Evolutionary conservation across 1,140 invertebrate species (phyloP).

Genomic region (Colletes gigas): DNA sequence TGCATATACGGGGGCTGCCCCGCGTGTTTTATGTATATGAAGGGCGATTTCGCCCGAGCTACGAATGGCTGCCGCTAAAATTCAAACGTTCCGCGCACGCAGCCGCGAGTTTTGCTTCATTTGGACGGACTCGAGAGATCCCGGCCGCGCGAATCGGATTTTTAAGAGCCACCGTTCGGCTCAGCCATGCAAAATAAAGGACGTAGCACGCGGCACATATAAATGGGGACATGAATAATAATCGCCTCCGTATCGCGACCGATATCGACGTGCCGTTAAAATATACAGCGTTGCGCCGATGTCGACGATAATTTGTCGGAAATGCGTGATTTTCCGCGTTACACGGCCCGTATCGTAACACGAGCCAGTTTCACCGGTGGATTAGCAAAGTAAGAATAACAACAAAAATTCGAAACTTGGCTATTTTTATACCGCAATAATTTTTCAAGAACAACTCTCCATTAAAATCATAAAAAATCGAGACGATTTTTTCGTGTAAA

Average conservation of each 20-base stretch:
- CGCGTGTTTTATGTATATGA: slow-evolving; percentile 52
- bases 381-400: not conserved
- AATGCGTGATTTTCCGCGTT: slow-evolving; percentile 5
- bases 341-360: not conserved
- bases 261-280: slow-evolving; percentile 12
- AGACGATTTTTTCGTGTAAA: too few relatives aligned
- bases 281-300: not conserved
- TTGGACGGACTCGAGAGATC: slow-evolving; percentile 3
- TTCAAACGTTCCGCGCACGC: slow-evolving; percentile 21
- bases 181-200: not conserved
- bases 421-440: too few relatives aligned
- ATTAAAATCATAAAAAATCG: too few relatives aligned
- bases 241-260: not conserved
- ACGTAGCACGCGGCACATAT: not conserved
- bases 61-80: slow-evolving; percentile 6
- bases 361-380: not conserved
- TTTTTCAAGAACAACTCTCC: too few relatives aligned
- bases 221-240: not conserved
- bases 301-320: slow-evolving; percentile 10
- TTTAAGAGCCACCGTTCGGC: slow-evolving; percentile 17
- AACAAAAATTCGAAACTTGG: too few relatives aligned
- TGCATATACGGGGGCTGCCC: slow-evolving; percentile 39
- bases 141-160: slow-evolving; percentile 22
- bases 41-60: slow-evolving; percentile 27
- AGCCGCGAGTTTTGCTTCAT: slow-evolving; percentile 39